A percentile compares a stretch with the other conserved stretches of the same genome.
Conservation (phyloP, 2,888 invertebrate genomes). For the Phytoseiulus persimilis region DNA sequence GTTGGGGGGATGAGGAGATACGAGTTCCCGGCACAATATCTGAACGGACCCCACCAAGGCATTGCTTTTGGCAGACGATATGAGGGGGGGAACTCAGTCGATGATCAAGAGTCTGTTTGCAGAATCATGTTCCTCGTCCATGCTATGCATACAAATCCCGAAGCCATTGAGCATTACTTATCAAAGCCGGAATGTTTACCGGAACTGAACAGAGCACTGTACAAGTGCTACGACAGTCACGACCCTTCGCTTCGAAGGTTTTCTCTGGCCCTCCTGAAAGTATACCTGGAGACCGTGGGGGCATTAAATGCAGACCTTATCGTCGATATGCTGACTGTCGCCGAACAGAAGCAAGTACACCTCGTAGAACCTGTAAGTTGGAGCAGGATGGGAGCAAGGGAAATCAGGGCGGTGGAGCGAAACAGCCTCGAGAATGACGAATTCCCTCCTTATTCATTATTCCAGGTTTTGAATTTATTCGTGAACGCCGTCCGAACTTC, state of each 20-base stretch:
- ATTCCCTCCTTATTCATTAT: background rate
- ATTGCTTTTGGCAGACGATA: no score
- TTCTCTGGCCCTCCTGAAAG: background rate
- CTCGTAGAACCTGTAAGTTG: slow-evolving; percentile 15
- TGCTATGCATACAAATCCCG: background rate
- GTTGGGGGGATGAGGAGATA: background rate
- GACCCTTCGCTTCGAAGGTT: background rate
- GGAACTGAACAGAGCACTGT: background rate
- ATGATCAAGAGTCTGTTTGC: background rate
- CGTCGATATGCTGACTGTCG: slow-evolving; percentile 15
- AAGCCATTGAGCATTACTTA: background rate
- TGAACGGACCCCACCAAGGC: no score
- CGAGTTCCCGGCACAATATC: no score
- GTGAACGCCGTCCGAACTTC: background rate
- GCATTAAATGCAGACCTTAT: background rate
- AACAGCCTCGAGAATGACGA: background rate
- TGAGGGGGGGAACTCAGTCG: background rate
- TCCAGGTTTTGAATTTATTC: slow-evolving; percentile 5
- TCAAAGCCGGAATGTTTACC: background rate
- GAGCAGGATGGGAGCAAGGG: background rate
- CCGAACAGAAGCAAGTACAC: slow-evolving; percentile 28
- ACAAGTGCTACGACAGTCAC: background rate
- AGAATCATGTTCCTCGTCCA: background rate
- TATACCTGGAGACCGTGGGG: background rate
- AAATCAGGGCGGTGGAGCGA: background rate